Evolutionary conservation across 2,888 invertebrate species (phyloP), one percentile per base, ranked within the genome.

Genomic region (Aphodius granarius): DNA sequence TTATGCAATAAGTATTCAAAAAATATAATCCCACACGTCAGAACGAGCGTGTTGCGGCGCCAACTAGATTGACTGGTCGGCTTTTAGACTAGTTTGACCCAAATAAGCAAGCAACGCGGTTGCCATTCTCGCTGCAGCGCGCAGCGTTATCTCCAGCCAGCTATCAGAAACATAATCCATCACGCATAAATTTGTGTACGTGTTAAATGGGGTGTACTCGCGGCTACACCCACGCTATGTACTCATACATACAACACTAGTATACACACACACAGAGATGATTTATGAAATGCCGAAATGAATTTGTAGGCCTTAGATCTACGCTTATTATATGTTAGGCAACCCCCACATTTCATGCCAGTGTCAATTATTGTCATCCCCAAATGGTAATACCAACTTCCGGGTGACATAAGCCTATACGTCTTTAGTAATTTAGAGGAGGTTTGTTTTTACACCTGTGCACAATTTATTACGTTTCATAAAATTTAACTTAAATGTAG

Each of bases 111-210:
- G 18, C 68, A 68, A 20, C 18, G n/a, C 21, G 68, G 20, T 20
- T 21, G 21, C 20, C 68, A n/a, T n/a, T 68, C 20, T 22, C 20
- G 5, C 18, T 43, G 63, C 18, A 16, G 20, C 23, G 75, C 17
- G 63, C 18, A 16, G 20, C 23, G 75, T 43, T 75, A 72, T 72
- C 71, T 64, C 64, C 71, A 23, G 18, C 16, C 16, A 73, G 73
- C 72, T 72, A 76, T 76, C 76, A 73, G 65, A 76, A 74, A 73
- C 74, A 74, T 76, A 76, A 76, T 76, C 74, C 72, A 76, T 76
- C 74, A 76, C 72, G 74, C 74, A 74, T 66, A 73, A 70, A 73
- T 73, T 73, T 70, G 73, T 73, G 66, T 76, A 65, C 66, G 73
- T 73, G 72, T 72, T 76, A 74, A 76, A 74, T 76, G 76, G 70